A percentile compares a stretch with the other conserved stretches of the same genome.
Evolutionary conservation across 2,888 invertebrate species (phyloP).

Genomic region (Apotomis turbidana): DNA sequence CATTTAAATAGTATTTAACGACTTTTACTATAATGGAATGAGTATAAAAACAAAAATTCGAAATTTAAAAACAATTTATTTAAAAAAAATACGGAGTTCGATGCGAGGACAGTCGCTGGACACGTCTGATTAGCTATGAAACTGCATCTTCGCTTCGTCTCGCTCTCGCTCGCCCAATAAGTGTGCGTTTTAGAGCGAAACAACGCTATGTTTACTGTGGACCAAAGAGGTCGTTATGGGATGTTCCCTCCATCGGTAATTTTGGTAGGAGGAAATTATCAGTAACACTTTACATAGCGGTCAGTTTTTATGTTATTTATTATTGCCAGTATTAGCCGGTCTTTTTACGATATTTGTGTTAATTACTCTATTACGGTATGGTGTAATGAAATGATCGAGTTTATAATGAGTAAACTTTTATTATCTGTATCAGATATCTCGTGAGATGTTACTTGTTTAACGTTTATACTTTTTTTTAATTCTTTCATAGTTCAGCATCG

Average conservation of each 20-base stretch:
- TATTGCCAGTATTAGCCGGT: conserved; percentile 50
- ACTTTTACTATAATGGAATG: not conserved
- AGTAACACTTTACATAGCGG: conserved; percentile 68
- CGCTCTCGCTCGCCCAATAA: conserved; percentile 52
- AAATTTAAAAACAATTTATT: conserved; percentile 7
- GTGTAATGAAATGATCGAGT: conserved; percentile 9
- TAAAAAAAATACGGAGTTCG: conserved; percentile 58
- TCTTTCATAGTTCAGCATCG: no score
- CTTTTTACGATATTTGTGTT: conserved; percentile 17
- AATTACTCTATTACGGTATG: conserved; percentile 30
- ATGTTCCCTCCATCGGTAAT: conserved; percentile 76
- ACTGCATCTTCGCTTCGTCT: conserved; percentile 70
- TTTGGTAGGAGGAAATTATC: conserved; percentile 77
- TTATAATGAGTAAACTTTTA: conserved; percentile 4
- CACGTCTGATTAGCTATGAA: conserved; percentile 78
- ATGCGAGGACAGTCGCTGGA: conserved; percentile 78
- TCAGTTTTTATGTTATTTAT: conserved; percentile 69
- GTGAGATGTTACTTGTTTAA: conserved; percentile 2
- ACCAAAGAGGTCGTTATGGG: conserved; percentile 73
- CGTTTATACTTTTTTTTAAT: not conserved
- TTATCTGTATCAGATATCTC: conserved; percentile 8
- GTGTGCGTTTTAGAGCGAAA: conserved; percentile 58
- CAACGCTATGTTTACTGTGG: conserved; percentile 70
- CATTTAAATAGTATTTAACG: conserved; percentile 48
- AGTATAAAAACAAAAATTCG: not conserved